Base-by-base conservation (phyloP, 2,797 vertebrate genomes). In the Xenentodon cancila region DNA sequence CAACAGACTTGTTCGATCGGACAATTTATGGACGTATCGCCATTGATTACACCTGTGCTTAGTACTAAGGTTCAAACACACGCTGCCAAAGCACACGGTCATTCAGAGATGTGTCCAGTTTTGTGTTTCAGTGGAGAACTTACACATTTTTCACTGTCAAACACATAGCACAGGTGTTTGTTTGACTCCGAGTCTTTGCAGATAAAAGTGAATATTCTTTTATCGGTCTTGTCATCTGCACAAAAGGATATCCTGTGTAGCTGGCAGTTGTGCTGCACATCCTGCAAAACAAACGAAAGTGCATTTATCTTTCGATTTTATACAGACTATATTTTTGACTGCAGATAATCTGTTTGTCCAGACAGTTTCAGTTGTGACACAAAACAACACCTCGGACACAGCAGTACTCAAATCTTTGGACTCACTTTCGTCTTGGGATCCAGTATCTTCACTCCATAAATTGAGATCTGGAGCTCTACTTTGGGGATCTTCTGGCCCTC, bases 101-200 rank as follows among this genome's bases (percentile, higher is more conserved):
- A 20, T 1, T 57, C 22, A 18, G 22, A 30, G 18, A 15, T 40
- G n/a, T 49, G 44, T 30, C 8, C 9, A 25, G n/a, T 37, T 9
- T 32, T 3, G n/a, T n/a, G 25, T 37, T 11, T 37, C 9, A 32
- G 30, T 32, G 9, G 5, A 47, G 77, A 87, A 93, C 97, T 94
- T 98, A 99, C 97, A 95, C 97, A 99, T 93, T 98, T 99, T 73
- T 99, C 97, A 71, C 97, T 99, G 94, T 99, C 97, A 90, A 98
- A 99, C 68, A 99, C 97, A 17, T 95, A 99, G 91, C 97, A 99
- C 76, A 99, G 95, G 73, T 99, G 97, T 85, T 99, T 98, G 86
- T 98, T 98, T 59, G 97, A 97, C 73, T 99, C 97, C 0, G 96
- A 96, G 89, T 99, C 96, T 92, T 99, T 99, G 93, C 97, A 99